Evolutionary conservation across 2,797 vertebrate species (phyloP).

Genomic region (Streptopelia turtur): DNA sequence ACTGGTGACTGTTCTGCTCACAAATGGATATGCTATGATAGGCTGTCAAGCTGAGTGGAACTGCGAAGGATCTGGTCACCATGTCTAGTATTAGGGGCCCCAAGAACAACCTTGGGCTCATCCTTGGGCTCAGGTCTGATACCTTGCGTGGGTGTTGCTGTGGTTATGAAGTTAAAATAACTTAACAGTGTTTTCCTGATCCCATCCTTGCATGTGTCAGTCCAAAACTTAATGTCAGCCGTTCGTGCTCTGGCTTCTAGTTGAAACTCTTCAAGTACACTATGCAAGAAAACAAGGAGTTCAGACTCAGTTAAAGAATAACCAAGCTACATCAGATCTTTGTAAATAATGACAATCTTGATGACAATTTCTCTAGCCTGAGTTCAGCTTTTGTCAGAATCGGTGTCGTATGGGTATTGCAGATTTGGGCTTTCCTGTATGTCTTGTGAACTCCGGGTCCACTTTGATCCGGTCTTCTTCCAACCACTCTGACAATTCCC

Average conservation of each 20-base stretch:
- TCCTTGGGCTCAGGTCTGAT: not conserved
- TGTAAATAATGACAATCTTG: not conserved
- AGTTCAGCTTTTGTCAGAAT: not conserved
- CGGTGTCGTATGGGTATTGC: not conserved
- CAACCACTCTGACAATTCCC: not conserved
- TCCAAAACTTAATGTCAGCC: not conserved
- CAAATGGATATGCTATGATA: not conserved
- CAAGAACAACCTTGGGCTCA: not conserved
- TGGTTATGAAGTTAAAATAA: not conserved
- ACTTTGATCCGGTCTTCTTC: not conserved
- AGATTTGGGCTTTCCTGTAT: not conserved
- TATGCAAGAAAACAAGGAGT: not conserved
- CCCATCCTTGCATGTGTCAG: rapidly evolving
- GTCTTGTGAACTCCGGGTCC: not conserved
- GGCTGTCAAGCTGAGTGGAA: not conserved
- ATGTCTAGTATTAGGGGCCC: not conserved
- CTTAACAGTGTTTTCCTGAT: not conserved
- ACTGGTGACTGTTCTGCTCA: not conserved
- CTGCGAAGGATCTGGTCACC: not conserved
- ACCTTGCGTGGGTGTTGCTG: rapidly evolving
- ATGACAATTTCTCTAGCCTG: not conserved
- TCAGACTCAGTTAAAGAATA: not conserved
- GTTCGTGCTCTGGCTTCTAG: not conserved
- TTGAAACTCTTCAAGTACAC: not conserved
- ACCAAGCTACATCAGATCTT: not conserved